Evolutionary conservation across 2,888 invertebrate genomes (phyloP), one percentile per base, ranked within the genome.

Genomic region (Campoplex capitator): DNA sequence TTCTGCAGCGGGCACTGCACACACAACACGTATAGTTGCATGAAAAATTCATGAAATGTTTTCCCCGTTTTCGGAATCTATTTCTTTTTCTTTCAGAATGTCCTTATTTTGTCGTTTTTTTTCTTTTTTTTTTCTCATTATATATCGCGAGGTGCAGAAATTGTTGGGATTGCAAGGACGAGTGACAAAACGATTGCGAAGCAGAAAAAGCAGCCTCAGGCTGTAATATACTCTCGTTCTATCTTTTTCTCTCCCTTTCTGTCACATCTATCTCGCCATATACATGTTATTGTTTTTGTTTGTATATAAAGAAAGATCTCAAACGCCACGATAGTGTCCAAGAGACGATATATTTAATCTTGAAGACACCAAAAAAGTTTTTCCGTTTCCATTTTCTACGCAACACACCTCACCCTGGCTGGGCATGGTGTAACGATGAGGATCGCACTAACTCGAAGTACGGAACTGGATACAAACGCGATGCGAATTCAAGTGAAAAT

Each of bases 151-250:
- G 75, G 62, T 42, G 58, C 23, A 70, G 73, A 84, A 80, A 84
- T 87, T 84, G 86, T 87, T 81, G 67, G 62, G 84, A 87, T 76
- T 86, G 77, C 62, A 35, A 77, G 76, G 68, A 84, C 74, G 70
- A 38, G 79, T 70, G 56, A 70, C 28, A 45, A 54, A 82, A 70
- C 84, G 84, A 84, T 78, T 84, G 70, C 65, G 79, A 78, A 58
- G 73, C 54, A 75, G 74, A 70, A 73, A 77, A 81, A 75, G 74
- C 45, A 76, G 82, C 84, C 84, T 71, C 82, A 75, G 84, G 87
- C 84, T 75, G 84, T 82, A 82, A 84, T 87, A 87, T 87, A 81
- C 48, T 65, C 74, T 70, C 51, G 38, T 51, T n/a, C 18, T 51
- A 51, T 42, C 28, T 45, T 23, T 42, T n/a, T 18, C 38, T 42